These are phyloP conservation scores for Rotaria macrura DNA, from an alignment of 2,888 invertebrate species.

Conservation along the genomic window DNA sequence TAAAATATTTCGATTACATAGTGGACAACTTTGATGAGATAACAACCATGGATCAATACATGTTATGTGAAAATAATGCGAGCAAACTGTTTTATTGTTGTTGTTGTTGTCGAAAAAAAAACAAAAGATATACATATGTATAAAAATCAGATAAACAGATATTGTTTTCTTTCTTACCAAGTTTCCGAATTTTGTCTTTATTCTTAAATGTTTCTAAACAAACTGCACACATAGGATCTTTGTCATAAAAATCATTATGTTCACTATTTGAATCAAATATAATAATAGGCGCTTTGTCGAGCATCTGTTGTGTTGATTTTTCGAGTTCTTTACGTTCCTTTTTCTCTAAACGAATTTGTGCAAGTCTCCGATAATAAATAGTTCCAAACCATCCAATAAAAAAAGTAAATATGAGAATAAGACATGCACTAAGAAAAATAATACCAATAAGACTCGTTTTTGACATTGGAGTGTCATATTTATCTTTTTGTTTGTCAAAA, in stretches of 20 bases:
- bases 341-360: neutral
- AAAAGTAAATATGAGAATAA: neutral
- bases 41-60: neutral
- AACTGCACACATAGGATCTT: neutral
- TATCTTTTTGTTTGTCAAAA: too few relatives aligned
- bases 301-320: neutral
- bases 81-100: neutral
- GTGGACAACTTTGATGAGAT: neutral
- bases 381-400: neutral
- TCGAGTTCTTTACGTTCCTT: neutral
- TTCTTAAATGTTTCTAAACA: neutral
- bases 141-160: neutral
- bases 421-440: neutral
- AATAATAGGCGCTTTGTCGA: neutral
- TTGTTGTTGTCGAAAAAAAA: too few relatives aligned
- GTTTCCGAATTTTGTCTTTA: neutral
- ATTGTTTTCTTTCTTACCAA: neutral
- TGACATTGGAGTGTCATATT: neutral
- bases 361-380: neutral
- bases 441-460: neutral
- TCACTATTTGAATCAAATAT: neutral
- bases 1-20: neutral
- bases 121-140: neutral
- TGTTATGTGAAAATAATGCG: neutral
- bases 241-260: neutral